Base-by-base conservation (phyloP, 2,797 vertebrate species). In the Oreonectes daqikongensis region DNA sequence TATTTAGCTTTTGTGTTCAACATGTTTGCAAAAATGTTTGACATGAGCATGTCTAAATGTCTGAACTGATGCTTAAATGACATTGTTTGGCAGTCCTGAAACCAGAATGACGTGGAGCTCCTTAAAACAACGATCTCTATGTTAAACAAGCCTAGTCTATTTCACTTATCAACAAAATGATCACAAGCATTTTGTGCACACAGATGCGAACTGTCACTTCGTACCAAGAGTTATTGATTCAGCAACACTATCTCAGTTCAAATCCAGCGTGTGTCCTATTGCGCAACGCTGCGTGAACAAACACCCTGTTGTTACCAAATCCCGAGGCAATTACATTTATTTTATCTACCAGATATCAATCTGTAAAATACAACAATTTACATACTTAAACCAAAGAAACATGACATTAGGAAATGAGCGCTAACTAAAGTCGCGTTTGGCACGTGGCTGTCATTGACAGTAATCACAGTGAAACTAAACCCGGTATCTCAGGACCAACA, bases 161-260 rank as follows among this genome's bases (percentile, higher is more conserved):
- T 59, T 48, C 1, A 15, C 35, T 38, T 38, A 48, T n/a, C n/a
- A 26, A 40, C 7, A 26, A 65, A 15, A 28, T 38, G 12, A 61
- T 20, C 11, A 48, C 20, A 69, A 26, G 6, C 26, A 76, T 5
- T 22, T 24, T 67, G 26, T 32, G 20, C 3, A 57, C 55, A 46
- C 57, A 57, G 8, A 24, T 12, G 60, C n/a, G 14, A 0, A 61
- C 53, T 61, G 22, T 4, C 75, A 61, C 53, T 76, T 55, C 0
- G 65, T 76, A 76, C 74, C 74, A 76, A 50, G 55, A 52, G 69
- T 63, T 77, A 77, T 52, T 77, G 55, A 69, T 63, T 69, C 55
- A 69, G 72, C 24, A 38, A 66, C 44, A 20, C 3, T 30, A 44
- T 28, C 24, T 18, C 52, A 44, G 73, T 35, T 59, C 18, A 68